Conservation (phyloP, 2,797 vertebrate genomes). For the Megaceryle alcyon region DNA sequence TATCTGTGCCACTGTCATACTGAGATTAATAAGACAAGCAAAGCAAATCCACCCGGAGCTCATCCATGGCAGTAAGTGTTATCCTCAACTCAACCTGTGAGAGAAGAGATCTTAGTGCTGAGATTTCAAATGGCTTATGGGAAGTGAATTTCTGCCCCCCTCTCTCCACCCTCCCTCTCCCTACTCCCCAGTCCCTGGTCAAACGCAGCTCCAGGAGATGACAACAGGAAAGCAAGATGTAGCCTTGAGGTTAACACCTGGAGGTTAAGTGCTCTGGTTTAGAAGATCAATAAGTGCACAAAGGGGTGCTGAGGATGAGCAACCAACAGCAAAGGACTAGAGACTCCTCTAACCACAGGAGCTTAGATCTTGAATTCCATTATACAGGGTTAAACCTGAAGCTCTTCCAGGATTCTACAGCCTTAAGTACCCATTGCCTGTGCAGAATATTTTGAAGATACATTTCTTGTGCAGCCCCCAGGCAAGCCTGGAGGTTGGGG, state of each 20-base stretch:
- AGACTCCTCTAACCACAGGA: not conserved
- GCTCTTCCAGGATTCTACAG: not conserved
- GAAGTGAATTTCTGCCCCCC: not conserved
- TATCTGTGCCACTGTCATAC: not conserved
- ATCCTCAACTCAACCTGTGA: not conserved
- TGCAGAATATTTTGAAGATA: not conserved
- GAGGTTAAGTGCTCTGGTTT: not conserved
- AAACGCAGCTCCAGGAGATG: not conserved
- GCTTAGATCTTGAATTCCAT: not conserved
- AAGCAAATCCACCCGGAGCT: not conserved
- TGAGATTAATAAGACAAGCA: not conserved
- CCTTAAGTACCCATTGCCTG: not conserved
- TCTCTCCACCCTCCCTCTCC: no score
- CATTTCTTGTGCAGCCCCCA: not conserved
- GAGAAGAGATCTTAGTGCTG: not conserved
- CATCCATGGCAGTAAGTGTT: not conserved
- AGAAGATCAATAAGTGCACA: slow-evolving; percentile 53
- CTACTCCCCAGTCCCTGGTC: not conserved
- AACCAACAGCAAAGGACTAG: not conserved
- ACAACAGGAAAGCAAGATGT: not conserved
- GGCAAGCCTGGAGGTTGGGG: not conserved
- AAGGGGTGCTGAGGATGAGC: not conserved
- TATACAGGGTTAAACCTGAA: not conserved
- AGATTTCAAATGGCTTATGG: not conserved
- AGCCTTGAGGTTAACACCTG: not conserved